Evolutionary conservation across 2,113 vertebrate genomes (phyloP).

Genomic region (Anthoscopus minutus): DNA sequence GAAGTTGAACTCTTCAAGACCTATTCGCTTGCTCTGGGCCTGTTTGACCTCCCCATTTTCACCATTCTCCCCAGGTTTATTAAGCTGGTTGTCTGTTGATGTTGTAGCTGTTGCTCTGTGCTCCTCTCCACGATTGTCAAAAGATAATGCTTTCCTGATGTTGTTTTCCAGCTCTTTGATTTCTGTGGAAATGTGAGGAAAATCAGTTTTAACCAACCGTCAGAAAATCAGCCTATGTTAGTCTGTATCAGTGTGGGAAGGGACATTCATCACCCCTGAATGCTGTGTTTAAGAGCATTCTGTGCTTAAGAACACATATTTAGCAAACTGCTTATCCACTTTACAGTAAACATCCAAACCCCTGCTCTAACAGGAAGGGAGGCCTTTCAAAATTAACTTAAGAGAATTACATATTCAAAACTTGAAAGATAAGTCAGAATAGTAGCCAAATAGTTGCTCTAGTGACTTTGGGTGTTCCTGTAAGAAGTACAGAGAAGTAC

Average conservation of each 20-base stretch:
- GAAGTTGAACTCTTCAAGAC: conserved; percentile 91
- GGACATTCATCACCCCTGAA: background rate
- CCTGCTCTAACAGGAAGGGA: conserved; percentile 5
- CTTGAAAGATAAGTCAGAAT: background rate
- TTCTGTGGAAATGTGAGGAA: conserved; percentile 70
- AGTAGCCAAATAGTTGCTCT: background rate
- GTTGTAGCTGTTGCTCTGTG: conserved; percentile 78
- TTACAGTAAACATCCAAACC: background rate
- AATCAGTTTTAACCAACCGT: background rate
- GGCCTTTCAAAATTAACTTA: conserved; percentile 16
- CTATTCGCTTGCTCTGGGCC: conserved; percentile 83
- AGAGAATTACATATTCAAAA: background rate
- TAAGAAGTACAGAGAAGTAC: background rate
- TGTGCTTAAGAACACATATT: background rate
- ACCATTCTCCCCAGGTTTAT: conserved; percentile 72
- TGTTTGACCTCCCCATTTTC: conserved; percentile 88
- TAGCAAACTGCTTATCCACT: conserved; percentile 13
- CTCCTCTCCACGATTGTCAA: conserved; percentile 88
- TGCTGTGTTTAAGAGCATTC: background rate
- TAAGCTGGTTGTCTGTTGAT: conserved; percentile 70
- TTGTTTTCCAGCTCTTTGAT: conserved; percentile 90
- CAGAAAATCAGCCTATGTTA: background rate
- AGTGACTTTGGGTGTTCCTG: conserved; percentile 27
- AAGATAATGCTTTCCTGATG: conserved; percentile 89
- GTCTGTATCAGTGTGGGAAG: background rate